Conservation (phyloP, 2,888 invertebrate genomes). For the Gordius sp. region DNA sequence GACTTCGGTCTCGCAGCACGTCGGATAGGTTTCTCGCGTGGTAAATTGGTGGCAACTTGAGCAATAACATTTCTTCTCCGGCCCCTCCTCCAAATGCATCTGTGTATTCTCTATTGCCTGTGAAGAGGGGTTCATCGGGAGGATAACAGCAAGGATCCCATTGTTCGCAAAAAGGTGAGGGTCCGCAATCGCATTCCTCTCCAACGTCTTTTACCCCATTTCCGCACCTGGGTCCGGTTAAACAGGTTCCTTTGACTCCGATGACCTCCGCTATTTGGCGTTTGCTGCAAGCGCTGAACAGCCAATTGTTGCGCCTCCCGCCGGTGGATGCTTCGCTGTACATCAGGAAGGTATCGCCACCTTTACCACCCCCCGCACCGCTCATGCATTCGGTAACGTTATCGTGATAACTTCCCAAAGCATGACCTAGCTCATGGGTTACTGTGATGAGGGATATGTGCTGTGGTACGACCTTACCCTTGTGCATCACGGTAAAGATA, state of each 20-base stretch:
- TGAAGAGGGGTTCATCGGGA: not conserved
- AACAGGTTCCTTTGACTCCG: not conserved
- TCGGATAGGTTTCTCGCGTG: not conserved
- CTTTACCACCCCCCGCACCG: not conserved
- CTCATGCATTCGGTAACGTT: not conserved
- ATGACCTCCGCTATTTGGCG: not conserved
- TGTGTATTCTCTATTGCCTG: not conserved
- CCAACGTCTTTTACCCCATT: not conserved
- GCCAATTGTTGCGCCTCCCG: not conserved
- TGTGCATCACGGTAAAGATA: not conserved
- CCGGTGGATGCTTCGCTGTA: not conserved
- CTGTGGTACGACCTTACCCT: not conserved
- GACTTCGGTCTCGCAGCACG: too few relatives aligned
- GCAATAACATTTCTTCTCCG: too few relatives aligned
- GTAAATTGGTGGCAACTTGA: too few relatives aligned
- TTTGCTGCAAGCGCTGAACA: not conserved
- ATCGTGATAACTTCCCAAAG: not conserved
- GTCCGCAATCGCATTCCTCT: slow-evolving; percentile 2
- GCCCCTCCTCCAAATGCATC: too few relatives aligned
- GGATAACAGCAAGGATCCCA: not conserved
- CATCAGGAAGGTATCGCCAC: not conserved
- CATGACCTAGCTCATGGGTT: not conserved
- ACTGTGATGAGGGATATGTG: not conserved
- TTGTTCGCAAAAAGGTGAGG: not conserved
- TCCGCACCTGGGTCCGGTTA: not conserved